Evolutionary conservation across 2,888 invertebrate species (phyloP), one percentile per base, ranked within the genome.

Genomic region (Drosophila koepferae): DNA sequence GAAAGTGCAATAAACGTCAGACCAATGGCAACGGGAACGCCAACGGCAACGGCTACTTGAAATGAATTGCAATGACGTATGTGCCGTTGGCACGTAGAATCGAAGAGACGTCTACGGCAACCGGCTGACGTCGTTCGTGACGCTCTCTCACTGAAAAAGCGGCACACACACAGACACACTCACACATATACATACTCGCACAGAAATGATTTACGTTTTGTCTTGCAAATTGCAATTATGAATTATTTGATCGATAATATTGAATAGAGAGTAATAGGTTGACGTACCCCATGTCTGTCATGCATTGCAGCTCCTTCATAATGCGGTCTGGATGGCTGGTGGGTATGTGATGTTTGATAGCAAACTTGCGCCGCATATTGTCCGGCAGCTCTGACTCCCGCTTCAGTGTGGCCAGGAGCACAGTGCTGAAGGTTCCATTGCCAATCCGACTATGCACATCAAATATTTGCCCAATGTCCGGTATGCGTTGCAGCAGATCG

Each of bases 341-440:
- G 6, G 98, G 98, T 79, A 97, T 96, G 56, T 98, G 94, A 93
- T 97, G 97, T 91, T 98, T 98, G 66, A 98, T 94, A 3, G 98
- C 98, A 93, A 96, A 97, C 92, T 95, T 94, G 77, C 95, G 94
- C 56, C 94, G 94, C 62, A 93, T 91, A 8, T 92, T 77, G 1
- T 93, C 92, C 1, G 94, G 91, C 71, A 94, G 72, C 93, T 82
- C 93, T 77, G 81, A 67, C 54, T 91, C 92, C 43, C 87, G 88
- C 34, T 92, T 92, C 61, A 97, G 92, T 3, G 95, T 95, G 2
- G 96, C 98, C 84, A 97, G 93, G 88, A 96, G 97, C 31, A 98
- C 98, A 0, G 96, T 96, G 91, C 98, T 98, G 90, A 98, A 98
- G 3, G 98, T 97, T 20, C 98, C 98, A 93, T 96, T 96, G 0